Percentiles rank a stretch among this genome's conserved stretches.
Evolutionary conservation across 2,797 vertebrate species (phyloP).

Genomic region (Tympanoctomys barrerae): DNA sequence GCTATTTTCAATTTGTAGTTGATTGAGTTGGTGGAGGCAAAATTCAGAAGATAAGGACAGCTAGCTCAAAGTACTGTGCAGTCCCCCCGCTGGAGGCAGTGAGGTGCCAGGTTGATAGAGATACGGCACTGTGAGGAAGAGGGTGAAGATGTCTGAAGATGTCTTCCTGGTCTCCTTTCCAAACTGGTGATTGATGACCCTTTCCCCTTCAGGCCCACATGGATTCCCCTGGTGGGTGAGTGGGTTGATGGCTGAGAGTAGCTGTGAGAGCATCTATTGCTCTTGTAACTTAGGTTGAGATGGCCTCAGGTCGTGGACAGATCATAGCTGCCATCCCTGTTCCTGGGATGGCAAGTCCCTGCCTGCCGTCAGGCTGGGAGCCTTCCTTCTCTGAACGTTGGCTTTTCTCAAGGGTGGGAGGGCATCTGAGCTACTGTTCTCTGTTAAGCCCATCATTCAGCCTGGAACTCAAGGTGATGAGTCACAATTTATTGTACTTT

Average conservation of each 20-base stretch:
- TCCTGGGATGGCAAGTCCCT: not conserved
- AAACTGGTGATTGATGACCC: not conserved
- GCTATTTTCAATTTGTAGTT: not conserved
- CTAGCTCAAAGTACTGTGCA: not conserved
- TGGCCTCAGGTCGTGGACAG: not conserved
- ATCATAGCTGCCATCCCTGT: not conserved
- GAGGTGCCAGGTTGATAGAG: not conserved
- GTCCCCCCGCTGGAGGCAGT: not conserved
- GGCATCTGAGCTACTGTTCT: not conserved
- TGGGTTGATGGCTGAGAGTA: not conserved
- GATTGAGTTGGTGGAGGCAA: not conserved
- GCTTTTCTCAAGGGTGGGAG: not conserved
- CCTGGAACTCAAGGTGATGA: constrained; percentile 3
- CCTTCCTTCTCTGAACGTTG: not conserved
- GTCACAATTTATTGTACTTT: not conserved
- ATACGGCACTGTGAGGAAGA: not conserved
- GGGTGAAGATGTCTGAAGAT: not conserved
- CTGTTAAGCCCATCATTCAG: not conserved
- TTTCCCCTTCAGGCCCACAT: not conserved
- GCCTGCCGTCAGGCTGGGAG: not conserved
- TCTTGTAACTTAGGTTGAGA: not conserved
- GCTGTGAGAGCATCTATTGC: too few relatives aligned
- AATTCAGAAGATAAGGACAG: not conserved
- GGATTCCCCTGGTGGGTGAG: fast-evolving
- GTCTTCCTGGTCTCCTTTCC: not conserved